Base-by-base conservation (phyloP, 2,888 invertebrate species). In the Drosophila nigricruria region DNA sequence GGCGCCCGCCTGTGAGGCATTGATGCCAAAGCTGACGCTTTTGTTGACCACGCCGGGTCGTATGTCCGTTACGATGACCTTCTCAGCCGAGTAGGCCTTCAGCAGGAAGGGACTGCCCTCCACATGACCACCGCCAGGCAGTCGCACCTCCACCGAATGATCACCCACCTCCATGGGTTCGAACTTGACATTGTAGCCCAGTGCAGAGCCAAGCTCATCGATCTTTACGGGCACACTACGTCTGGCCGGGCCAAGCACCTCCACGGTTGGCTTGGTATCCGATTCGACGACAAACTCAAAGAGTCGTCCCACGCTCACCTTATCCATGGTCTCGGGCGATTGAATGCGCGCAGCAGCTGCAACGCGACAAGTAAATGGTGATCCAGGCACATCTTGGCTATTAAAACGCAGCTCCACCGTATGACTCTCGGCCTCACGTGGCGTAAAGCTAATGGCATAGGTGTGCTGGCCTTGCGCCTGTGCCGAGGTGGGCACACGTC, bases 371-470 rank as follows among this genome's bases (percentile, higher is more conserved):
- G 93, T 94, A 61, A 94, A 93, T 0, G 93, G 92, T 3, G 91
- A 92, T 93, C 97, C 98, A 65, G 98, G 98, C 18, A 99, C 98
- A 92, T 98, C 97, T 91, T 98, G 97, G 1, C 97, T 97, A 91
- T 99, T 99, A 93, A 99, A 99, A 64, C 98, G 95, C 61, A 99
- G 94, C 92, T 99, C 98, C 14, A 99, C 98, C 0, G 97, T 97
- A 92, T 99, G 99, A 34, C 96, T 95, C 62, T 97, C 95, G 0
- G 98, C 96, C 91, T 98, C 97, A 47, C 98, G 95, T 0, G 99
- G 99, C 10, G 98, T 97, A 93, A 99, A 99, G 36, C 98, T 98
- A 85, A 99, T 99, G 30, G 98, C 98, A 92, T 98, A 99, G 0
- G 97, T 97, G 91, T 98, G 98, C 32, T 98, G 98, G 34, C 99